Conservation (phyloP, 2,113 vertebrate species). For the Prolemur simus region DNA sequence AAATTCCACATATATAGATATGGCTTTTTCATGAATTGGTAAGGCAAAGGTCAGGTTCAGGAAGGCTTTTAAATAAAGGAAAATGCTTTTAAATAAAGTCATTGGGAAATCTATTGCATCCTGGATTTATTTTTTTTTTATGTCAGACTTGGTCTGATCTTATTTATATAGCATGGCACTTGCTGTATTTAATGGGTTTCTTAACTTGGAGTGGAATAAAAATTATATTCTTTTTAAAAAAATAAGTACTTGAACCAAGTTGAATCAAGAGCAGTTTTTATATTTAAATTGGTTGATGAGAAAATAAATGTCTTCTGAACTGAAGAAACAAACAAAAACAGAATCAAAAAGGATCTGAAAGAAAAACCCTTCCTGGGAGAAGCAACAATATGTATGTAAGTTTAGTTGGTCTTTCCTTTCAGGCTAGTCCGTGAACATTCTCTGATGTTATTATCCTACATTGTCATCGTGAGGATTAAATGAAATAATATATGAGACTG, state of each 20-base stretch:
- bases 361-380: background rate
- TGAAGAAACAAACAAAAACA: background rate
- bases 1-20: background rate
- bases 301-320: slow-evolving; percentile 29
- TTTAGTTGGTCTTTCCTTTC: background rate
- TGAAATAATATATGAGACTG: background rate
- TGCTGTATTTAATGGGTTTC: background rate
- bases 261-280: slow-evolving; percentile 7
- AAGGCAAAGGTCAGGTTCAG: background rate
- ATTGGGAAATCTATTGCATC: background rate
- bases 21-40: background rate
- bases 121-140: background rate
- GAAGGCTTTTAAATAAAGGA: background rate
- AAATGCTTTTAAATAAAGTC: slow-evolving; percentile 1
- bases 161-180: background rate
- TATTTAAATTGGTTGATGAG: background rate
- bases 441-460: background rate
- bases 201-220: background rate
- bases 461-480: background rate
- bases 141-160: background rate
- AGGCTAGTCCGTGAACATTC: background rate
- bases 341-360: background rate
- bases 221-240: background rate
- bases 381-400: background rate
- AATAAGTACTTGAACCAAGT: background rate